Evolutionary conservation across 2,113 vertebrate genomes (phyloP), one percentile per base, ranked within the genome.

Genomic region (Hippocampus comes): DNA sequence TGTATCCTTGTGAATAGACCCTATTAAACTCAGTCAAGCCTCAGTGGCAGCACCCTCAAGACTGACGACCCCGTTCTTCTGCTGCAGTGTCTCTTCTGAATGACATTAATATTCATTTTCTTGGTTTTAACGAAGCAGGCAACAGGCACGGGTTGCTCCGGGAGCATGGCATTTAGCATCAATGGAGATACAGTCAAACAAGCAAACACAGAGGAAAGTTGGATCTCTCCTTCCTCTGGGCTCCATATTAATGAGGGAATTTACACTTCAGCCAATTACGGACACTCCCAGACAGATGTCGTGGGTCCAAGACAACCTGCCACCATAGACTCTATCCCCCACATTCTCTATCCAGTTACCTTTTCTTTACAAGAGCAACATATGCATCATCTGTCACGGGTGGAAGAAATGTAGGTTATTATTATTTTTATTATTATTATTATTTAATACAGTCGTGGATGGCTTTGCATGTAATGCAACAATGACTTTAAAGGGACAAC

Each of bases 241-340:
- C 86, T 87, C 85, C 87, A 90, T 91, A 92, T 89, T 92, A 92
- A 92, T 91, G 88, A 92, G 91, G 86, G 76, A 79, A 75, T 9
- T 80, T 87, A 89, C 85, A 84, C 82, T 84, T 84, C 80, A 88
- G 88, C 87, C 91, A 93, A 93, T 93, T 92, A 93, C 82, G 91
- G 86, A 87, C 89, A 90, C 86, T 89, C 82, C 78, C 84, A 90
- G 84, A 90, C 88, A 87, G 82, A 92, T 87, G 89, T 89, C 88
- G 91, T 88, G 84, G 71, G 88, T 91, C 79, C 72, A 83, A 84
- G 82, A 84, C 81, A 88, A 87, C 85, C 81, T 87, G 74, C 80
- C 63, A 79, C 78, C 49, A 27, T 76, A 84, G 73, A 80, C 65
- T 76, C 67, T 43, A 74, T 75, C 78, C 70, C 70, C 68, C 79